A percentile compares a stretch with the other conserved stretches of the same genome.
phyloP scores from a whole-genome alignment of 2,797 vertebrate species.

The Brotula barbata region DNA sequence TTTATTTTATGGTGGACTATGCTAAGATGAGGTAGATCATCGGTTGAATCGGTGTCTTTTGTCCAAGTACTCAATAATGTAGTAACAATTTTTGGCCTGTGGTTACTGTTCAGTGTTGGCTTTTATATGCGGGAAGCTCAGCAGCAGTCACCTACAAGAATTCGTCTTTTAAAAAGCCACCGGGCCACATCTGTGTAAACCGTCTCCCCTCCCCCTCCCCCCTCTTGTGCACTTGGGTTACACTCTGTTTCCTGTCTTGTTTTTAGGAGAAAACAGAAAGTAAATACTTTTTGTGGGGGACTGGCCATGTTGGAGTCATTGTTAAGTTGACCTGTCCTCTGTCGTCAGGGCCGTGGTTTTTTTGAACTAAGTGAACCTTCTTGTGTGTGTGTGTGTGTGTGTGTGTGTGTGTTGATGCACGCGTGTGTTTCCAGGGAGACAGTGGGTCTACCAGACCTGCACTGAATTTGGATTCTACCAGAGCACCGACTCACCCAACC shows the following conservation, averaged over 20 bases:
- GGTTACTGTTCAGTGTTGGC: conserved; percentile 36
- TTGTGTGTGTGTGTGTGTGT: conserved; percentile 28
- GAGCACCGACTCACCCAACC: conserved; percentile 75
- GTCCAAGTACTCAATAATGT: neutral
- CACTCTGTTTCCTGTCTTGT: conserved; percentile 20
- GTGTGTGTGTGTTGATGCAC: conserved; percentile 29
- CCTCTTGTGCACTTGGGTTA: conserved; percentile 24
- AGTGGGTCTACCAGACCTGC: conserved; percentile 78
- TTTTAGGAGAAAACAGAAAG: conserved; percentile 13
- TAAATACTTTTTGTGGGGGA: neutral
- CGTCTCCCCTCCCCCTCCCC: neutral
- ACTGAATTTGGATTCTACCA: conserved; percentile 83
- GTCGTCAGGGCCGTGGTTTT: conserved; percentile 5
- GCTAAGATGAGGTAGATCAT: neutral
- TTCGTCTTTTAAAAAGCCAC: conserved; percentile 40
- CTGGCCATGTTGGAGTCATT: conserved; percentile 4
- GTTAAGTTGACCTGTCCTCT: neutral
- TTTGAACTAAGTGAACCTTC: neutral
- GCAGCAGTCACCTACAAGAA: conserved; percentile 47
- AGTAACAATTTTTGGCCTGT: conserved; percentile 8
- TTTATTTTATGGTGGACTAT: neutral
- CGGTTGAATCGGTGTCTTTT: neutral
- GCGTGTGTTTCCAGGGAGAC: conserved; percentile 63
- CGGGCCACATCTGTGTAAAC: conserved; percentile 28
- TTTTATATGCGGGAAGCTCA: conserved; percentile 32